A percentile compares a stretch with the other conserved stretches of the same genome.
These are phyloP conservation scores for Thryonomys swinderianus DNA, from an alignment of 2,113 vertebrate species.

Conservation along the genomic window DNA sequence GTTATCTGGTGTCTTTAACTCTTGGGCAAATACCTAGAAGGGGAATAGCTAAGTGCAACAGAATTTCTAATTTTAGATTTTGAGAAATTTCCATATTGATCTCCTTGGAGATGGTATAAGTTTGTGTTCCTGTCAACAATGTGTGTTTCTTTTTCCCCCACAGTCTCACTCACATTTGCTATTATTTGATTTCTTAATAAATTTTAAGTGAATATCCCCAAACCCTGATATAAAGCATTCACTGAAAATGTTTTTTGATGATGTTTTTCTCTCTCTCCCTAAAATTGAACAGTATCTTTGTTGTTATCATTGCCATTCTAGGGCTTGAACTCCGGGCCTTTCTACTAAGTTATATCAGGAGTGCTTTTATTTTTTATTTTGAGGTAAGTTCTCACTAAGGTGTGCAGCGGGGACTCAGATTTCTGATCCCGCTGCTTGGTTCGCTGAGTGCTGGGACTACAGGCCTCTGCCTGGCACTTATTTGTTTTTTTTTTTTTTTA, in stretches of 20 bases:
- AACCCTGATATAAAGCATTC: accelerated
- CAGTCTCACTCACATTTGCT: neutral
- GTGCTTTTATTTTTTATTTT: neutral
- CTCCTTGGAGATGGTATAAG: neutral
- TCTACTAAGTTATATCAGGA: neutral
- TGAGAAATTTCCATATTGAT: neutral
- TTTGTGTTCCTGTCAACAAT: neutral
- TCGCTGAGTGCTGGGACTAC: neutral
- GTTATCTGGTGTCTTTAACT: neutral
- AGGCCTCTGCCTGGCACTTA: neutral
- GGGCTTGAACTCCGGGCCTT: neutral
- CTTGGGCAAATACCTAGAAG: neutral
- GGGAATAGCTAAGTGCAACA: neutral
- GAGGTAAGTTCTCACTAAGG: neutral
- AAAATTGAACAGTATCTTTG: neutral
- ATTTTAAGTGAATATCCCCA: neutral
- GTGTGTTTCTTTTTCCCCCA: neutral
- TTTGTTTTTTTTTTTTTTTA: no score
- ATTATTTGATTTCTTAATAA: neutral
- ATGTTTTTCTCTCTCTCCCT: neutral
- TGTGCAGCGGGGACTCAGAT: neutral
- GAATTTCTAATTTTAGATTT: neutral
- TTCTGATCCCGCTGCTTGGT: neutral
- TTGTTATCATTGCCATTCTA: neutral
- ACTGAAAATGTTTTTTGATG: neutral